Evolutionary conservation across 2,888 invertebrate species (phyloP), one percentile per base, ranked within the genome.

Genomic region (Tortricodes alternella): DNA sequence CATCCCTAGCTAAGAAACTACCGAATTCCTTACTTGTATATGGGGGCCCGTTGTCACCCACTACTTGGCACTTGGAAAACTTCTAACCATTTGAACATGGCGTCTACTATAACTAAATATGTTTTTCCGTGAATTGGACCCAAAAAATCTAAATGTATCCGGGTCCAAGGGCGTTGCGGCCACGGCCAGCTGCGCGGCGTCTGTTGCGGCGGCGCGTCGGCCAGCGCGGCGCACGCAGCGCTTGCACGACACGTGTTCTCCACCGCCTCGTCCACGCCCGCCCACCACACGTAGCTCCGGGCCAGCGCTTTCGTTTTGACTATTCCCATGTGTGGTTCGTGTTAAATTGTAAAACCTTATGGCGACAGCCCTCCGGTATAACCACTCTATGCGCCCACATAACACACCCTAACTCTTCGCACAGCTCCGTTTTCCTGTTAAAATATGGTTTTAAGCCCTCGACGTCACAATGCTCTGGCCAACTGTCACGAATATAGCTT

Each of bases 211-310:
- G 50, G 51, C 27, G 44, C 37, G 23, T 18, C 15, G 19, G 51
- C 51, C 5, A 21, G 21, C 24, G 24, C 49, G 9, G 43, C 27
- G 43, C 56, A 56, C 35, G 21, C 34, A 9, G 19, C 29, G 24
- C 57, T 51, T n/a, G 37, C 44, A 15, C 38, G 44, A 32, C 57
- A 57, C 32, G 15, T 8, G 3, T 5, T 5, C 37, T 41, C 46
- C 11, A 51, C 27, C 7, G 39, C 58, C 29, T 44, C 48, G 27
- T 66, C 63, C 7, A 66, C 11, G 8, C 61, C 53, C 7, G 64
- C 63, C 67, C 67, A 68, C 65, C 65, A 67, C 18, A 64, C 48
- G 41, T 63, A 60, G 8, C 58, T 57, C 11, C 65, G 46, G 18
- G 60, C 63, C 9, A 63, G 9, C 1, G 43, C 32, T 49, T 68